Evolutionary conservation across 2,797 vertebrate genomes (phyloP).

Genomic region (Heteromormyrus szaboi): DNA sequence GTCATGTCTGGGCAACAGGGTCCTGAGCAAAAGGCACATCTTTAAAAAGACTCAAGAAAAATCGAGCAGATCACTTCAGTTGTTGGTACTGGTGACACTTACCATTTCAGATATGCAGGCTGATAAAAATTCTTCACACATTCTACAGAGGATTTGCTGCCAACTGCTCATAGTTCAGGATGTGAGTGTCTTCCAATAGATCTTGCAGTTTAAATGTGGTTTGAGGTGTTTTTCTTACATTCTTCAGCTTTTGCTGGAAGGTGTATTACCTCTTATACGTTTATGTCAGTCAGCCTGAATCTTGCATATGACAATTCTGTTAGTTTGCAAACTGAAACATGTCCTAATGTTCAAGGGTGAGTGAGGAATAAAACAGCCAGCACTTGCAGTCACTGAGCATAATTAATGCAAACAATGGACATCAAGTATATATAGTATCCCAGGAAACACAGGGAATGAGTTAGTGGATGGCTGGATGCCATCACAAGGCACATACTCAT

Average conservation of each 20-base stretch:
- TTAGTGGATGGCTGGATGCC: neutral
- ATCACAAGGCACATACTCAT: neutral
- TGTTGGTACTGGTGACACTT: neutral
- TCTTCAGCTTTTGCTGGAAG: neutral
- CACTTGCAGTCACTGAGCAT: neutral
- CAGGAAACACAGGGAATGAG: neutral
- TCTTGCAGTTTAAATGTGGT: neutral
- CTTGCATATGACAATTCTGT: neutral
- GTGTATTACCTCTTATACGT: neutral
- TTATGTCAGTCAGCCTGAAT: neutral
- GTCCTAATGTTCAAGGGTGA: neutral
- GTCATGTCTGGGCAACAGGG: neutral
- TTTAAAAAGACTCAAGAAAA: neutral
- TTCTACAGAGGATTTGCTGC: neutral
- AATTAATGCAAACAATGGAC: neutral
- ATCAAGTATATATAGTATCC: neutral
- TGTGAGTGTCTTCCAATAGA: neutral
- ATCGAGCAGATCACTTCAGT: neutral
- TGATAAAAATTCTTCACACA: neutral
- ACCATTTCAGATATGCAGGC: neutral
- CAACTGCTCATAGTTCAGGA: neutral
- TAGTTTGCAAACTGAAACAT: neutral
- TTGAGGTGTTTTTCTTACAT: neutral
- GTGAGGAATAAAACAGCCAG: neutral
- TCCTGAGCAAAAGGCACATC: neutral